phyloP scores from a whole-genome alignment of 2,113 vertebrate genomes.

The Struthidea cinerea region DNA sequence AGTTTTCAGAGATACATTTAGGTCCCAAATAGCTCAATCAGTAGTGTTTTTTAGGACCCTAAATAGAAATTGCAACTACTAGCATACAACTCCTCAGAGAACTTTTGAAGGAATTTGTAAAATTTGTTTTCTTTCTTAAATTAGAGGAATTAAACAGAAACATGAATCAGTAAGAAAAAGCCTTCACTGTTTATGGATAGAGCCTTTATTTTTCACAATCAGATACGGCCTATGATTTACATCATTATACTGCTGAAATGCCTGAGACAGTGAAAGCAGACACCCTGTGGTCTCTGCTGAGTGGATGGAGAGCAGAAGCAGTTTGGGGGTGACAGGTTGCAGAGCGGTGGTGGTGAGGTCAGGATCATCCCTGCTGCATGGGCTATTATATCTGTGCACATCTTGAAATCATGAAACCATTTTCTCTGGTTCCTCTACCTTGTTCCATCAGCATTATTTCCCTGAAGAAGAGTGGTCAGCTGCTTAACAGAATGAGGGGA shows the following conservation, averaged over 20 bases:
- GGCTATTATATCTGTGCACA: accelerated
- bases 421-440: neutral
- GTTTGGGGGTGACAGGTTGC: too few species aligned
- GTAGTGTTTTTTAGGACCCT: neutral
- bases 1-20: neutral
- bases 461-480: neutral
- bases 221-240: neutral
- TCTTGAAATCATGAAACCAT: neutral
- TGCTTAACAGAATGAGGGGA: neutral
- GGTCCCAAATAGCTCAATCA: neutral
- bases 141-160: neutral
- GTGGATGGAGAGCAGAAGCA: neutral
- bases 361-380: too few species aligned
- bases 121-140: neutral
- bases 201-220: neutral
- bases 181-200: neutral
- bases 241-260: neutral
- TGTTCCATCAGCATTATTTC: neutral
- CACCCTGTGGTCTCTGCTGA: neutral
- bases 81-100: neutral
- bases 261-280: neutral
- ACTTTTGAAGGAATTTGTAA: neutral
- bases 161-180: neutral
- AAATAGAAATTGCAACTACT: neutral
- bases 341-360: neutral